Evolutionary conservation across 2,113 vertebrate genomes (phyloP).

Genomic region (Alces alces): DNA sequence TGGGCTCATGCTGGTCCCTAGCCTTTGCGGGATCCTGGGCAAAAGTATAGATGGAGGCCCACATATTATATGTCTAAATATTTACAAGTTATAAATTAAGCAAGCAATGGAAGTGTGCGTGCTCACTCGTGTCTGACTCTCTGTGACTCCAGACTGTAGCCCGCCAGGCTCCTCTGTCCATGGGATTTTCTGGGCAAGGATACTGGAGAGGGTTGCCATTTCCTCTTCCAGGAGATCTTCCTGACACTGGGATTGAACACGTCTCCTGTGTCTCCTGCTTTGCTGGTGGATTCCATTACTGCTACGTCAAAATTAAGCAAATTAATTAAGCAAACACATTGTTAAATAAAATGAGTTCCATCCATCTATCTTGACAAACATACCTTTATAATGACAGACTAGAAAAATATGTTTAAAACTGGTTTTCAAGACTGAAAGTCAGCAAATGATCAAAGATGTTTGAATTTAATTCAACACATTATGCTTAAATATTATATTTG

Average conservation of each 20-base stretch:
- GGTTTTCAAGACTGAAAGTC: background rate
- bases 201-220: background rate
- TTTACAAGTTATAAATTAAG: slow-evolving; percentile 16
- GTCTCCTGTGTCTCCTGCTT: background rate
- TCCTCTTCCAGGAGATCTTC: background rate
- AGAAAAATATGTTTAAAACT: slow-evolving; percentile 13
- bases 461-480: slow-evolving; percentile 15
- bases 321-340: background rate
- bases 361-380: slow-evolving; percentile 1
- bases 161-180: background rate
- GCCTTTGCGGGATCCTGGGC: background rate
- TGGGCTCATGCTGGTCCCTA: background rate
- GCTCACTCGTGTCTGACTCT: background rate
- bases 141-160: background rate
- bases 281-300: background rate
- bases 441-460: slow-evolving; percentile 14
- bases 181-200: background rate
- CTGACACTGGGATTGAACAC: background rate
- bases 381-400: background rate
- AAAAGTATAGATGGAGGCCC: background rate
- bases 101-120: background rate
- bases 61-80: background rate
- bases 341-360: slow-evolving; percentile 24
- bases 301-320: background rate
- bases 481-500: slow-evolving; percentile 19